Base-by-base conservation (phyloP, 2,113 vertebrate species). In the Labeo catla region DNA sequence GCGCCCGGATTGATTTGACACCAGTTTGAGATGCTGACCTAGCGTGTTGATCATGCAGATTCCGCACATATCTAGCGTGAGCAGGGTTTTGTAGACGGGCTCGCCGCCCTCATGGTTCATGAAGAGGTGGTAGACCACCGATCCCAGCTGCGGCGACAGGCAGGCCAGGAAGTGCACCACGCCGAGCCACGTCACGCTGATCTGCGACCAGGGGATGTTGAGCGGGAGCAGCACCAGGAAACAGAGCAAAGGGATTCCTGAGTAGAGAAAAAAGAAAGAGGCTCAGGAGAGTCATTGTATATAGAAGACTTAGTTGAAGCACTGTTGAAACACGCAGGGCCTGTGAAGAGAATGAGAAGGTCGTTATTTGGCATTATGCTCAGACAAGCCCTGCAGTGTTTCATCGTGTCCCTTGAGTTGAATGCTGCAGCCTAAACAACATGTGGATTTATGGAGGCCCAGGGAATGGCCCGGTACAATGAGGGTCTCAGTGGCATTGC, bases 31-130 rank as follows among this genome's bases (percentile, higher is more conserved):
- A 57, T 39, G 88, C 95, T 93, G 88, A 98, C 97, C 97, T 81
- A 98, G 93, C 0, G 97, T 97, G 93, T 97, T 98, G 93, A 97
- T 96, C 90, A 97, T 96, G 91, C 97, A 97, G 93, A 98, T 96
- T 16, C 97, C 97, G 39, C 97, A 98, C 95, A 98, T 97, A 88
- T 98, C 97, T 8, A 98, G 95, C 19, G 96, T 96, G 47, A 98
- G 97, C 77, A 98, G 96, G 47, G 95, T 96, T 92, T 96, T 94
- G 91, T 98, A 98, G 88, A 98, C 94, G 0, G 94, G 89, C 91
- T 96, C 96, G 3, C 97, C 97, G 0, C 97, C 97, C 91, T 96
- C 94, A 61, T 97, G 97, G 95, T 97, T 97, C 97, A 97, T 97
- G 94, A 98, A 97, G 89, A 97, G 96, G 92, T 98, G 97, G 88